phyloP scores from a whole-genome alignment of 2,113 vertebrate species.

The Sigmodon hispidus region DNA sequence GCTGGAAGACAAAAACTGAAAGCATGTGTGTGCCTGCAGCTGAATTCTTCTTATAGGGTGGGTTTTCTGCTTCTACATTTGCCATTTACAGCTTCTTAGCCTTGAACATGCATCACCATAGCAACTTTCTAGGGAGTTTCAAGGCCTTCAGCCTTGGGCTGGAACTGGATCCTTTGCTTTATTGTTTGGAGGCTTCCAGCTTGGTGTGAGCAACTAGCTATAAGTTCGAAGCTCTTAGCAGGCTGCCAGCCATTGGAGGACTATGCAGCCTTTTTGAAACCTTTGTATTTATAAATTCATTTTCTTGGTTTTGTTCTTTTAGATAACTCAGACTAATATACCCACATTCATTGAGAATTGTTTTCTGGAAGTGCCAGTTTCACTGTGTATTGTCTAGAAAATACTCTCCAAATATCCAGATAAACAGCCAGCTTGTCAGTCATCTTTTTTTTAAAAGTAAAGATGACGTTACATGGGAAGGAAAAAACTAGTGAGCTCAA shows the following conservation, averaged over 20 bases:
- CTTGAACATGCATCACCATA: not conserved
- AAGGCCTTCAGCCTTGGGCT: not conserved
- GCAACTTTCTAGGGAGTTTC: not conserved
- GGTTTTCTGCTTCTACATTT: not conserved
- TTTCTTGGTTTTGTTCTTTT: not conserved
- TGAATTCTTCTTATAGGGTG: not conserved
- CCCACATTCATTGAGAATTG: not conserved
- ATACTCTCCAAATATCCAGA: not conserved
- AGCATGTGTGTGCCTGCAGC: not conserved
- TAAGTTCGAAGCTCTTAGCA: not conserved
- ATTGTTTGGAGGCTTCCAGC: not conserved
- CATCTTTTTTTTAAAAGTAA: not conserved
- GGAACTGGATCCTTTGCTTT: not conserved
- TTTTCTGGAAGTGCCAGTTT: not conserved
- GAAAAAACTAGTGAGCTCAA: not conserved
- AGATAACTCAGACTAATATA: too few species aligned
- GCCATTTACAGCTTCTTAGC: not conserved
- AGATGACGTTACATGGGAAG: not conserved
- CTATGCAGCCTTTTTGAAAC: not conserved
- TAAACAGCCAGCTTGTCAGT: not conserved
- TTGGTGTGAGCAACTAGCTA: not conserved
- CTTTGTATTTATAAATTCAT: not conserved
- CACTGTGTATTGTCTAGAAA: not conserved
- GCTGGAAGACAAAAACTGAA: not conserved
- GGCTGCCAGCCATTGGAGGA: not conserved